These are phyloP conservation scores for Chamaea fasciata DNA, from an alignment of 2,113 vertebrate genomes.

Conservation along the genomic window DNA sequence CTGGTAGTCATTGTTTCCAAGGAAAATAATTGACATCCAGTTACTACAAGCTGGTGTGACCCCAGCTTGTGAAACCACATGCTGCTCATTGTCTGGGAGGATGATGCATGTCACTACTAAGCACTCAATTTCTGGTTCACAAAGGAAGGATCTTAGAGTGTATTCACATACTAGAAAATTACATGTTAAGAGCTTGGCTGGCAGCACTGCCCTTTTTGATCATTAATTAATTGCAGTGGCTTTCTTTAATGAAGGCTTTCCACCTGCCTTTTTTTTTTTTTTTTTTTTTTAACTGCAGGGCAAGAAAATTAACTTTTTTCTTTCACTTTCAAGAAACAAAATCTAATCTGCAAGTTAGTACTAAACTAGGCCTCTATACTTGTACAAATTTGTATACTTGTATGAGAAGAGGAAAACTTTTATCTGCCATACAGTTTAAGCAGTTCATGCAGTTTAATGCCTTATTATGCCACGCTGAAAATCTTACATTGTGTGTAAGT, in stretches of 20 bases:
- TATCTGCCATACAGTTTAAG: neutral
- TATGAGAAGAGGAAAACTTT: neutral
- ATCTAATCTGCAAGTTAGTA: neutral
- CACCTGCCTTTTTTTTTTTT: neutral
- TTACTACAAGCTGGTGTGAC: slow-evolving; percentile 10
- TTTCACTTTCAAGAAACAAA: neutral
- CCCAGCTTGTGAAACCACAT: neutral
- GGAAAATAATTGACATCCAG: slow-evolving; percentile 15
- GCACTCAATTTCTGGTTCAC: neutral
- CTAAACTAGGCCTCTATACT: neutral
- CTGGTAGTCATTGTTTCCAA: neutral
- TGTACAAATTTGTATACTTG: neutral
- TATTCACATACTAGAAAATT: neutral
- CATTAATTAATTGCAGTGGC: neutral
- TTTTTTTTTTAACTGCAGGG: neutral
- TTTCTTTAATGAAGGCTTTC: slow-evolving; percentile 3
- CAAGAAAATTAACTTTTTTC: neutral
- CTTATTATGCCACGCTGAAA: neutral
- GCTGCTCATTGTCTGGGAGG: slow-evolving; percentile 2
- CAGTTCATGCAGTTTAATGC: neutral
- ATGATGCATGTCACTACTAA: slow-evolving; percentile 1
- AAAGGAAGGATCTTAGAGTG: neutral
- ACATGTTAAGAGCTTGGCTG: neutral
- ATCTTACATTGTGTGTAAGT: neutral
- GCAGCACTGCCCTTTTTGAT: neutral